Percentiles rank a stretch among this genome's conserved stretches.
Evolutionary conservation across 2,888 invertebrate species (phyloP).

Genomic region (Strigamia crassipes): DNA sequence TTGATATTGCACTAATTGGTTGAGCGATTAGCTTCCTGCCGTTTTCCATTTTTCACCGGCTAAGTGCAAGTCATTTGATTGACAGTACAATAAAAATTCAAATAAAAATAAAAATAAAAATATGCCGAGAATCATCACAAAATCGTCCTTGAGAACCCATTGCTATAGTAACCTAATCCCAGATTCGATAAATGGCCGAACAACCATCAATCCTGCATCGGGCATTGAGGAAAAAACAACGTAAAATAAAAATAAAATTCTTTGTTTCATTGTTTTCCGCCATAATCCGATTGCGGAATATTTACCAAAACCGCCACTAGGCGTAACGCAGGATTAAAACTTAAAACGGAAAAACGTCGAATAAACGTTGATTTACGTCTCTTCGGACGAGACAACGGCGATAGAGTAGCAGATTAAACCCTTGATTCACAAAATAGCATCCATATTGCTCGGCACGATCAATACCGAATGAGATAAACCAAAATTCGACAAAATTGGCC

Average conservation of each 20-base stretch:
- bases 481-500: neutral
- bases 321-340: no score
- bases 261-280: neutral
- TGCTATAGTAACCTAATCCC: constrained; percentile 36
- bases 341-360: no score
- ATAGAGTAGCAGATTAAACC: constrained; percentile 19
- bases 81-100: neutral
- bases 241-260: neutral
- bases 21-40: constrained; percentile 5
- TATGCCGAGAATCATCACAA: neutral
- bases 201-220: neutral
- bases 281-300: no score
- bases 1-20: neutral
- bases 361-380: no score
- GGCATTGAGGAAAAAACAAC: neutral
- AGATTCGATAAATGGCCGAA: neutral
- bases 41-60: neutral
- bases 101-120: neutral
- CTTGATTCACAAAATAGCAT: constrained; percentile 32
- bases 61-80: no score
- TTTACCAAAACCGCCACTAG: no score
- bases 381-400: neutral
- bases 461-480: neutral
- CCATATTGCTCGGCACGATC: constrained; percentile 17
- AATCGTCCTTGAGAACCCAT: neutral